phyloP scores from a whole-genome alignment of 2,797 vertebrate species.

The Oryzias sinensis region DNA sequence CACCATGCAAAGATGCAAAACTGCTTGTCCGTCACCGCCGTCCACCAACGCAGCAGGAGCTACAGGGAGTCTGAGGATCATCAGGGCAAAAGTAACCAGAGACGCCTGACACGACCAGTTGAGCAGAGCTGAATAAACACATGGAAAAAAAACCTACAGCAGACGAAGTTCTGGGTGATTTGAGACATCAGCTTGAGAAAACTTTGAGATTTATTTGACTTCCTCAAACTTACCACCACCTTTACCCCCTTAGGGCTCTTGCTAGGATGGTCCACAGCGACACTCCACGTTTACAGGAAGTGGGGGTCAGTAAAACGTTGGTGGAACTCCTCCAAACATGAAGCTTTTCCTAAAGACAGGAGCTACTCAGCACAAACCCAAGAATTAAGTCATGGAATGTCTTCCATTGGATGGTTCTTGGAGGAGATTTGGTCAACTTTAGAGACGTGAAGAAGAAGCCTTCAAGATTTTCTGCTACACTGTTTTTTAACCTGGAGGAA shows the following conservation, averaged over 20 bases:
- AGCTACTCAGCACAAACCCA: conserved; percentile 6
- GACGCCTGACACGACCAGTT: conserved; percentile 3
- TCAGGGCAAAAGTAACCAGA: conserved; percentile 29
- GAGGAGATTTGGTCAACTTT: neutral
- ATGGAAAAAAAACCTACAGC: neutral
- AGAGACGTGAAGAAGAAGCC: conserved; percentile 12
- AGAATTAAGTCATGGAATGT: conserved; percentile 10
- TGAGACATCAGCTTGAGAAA: conserved; percentile 7
- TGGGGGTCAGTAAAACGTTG: conserved; percentile 5
- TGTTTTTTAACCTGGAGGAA: conserved; percentile 47
- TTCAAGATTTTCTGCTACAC: conserved; percentile 3
- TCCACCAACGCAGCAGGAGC: conserved; percentile 12
- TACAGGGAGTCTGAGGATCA: conserved; percentile 2
- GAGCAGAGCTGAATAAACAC: conserved; percentile 39
- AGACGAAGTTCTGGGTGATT: conserved; percentile 32
- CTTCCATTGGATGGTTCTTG: conserved; percentile 40
- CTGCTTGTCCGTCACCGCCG: conserved; percentile 28
- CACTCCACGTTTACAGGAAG: neutral
- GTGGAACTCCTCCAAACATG: conserved; percentile 22
- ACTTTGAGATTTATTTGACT: conserved; percentile 17
- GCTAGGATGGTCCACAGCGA: conserved; percentile 8
- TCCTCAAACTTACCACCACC: conserved; percentile 16
- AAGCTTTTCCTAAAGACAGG: conserved; percentile 8
- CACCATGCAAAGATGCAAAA: conserved; percentile 16
- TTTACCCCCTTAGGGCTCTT: conserved; percentile 4